These are phyloP conservation scores for Ostrea denselamellosa DNA, from an alignment of 1,140 invertebrate genomes.

Conservation along the genomic window DNA sequence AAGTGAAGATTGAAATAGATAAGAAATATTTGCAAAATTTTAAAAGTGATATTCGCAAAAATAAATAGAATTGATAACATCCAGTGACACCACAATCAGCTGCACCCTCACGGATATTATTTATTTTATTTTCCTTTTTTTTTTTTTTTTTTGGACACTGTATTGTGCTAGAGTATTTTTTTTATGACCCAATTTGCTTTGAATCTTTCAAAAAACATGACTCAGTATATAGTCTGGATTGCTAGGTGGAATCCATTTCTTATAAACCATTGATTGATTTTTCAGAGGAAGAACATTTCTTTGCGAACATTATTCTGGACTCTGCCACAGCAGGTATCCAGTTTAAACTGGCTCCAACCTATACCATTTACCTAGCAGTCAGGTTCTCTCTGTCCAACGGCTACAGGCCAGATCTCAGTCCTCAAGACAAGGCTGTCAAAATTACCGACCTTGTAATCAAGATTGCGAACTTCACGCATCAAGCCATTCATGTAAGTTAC, in stretches of 20 bases:
- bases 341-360: conserved; percentile 92
- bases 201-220: no score
- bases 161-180: no score
- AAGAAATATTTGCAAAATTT: no score
- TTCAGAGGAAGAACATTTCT: conserved; percentile 90
- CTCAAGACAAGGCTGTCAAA: conserved; percentile 93
- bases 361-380: conserved; percentile 95
- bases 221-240: background rate
- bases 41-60: no score
- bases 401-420: conserved; percentile 93
- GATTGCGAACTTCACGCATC: conserved; percentile 91
- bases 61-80: no score
- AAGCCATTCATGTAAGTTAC: conserved; percentile 84
- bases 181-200: no score
- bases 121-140: no score
- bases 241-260: background rate
- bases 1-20: no score
- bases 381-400: conserved; percentile 94
- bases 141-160: no score
- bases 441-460: conserved; percentile 93
- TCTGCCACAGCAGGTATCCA: conserved; percentile 83
- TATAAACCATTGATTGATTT: conserved; percentile 27
- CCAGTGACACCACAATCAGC: no score
- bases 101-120: no score
- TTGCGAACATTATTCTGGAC: conserved; percentile 91